phyloP scores from a whole-genome alignment of 2,113 vertebrate genomes.

The Isurus oxyrinchus region DNA sequence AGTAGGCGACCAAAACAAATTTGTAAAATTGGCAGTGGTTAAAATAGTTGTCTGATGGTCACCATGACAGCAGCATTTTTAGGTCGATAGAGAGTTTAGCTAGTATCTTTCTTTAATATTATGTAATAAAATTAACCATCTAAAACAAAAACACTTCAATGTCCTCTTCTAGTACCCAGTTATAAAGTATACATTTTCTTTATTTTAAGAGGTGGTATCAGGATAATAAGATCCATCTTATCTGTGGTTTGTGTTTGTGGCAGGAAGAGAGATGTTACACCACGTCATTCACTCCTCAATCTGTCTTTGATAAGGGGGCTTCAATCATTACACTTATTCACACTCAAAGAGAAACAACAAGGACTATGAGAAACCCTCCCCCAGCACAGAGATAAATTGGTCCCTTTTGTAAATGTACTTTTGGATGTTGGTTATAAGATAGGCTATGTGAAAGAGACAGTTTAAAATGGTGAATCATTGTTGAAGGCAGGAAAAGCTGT shows the following conservation, averaged over 20 bases:
- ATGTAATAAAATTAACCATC: constrained; percentile 40
- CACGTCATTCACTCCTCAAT: constrained; percentile 96
- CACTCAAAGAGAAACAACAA: not conserved
- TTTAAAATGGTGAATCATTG: not conserved
- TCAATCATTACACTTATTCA: constrained; percentile 46
- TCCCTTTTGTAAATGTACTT: not conserved
- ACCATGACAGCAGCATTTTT: constrained; percentile 49
- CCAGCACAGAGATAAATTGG: not conserved
- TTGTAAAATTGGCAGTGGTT: constrained; percentile 47
- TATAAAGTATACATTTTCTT: constrained; percentile 38
- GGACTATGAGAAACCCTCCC: not conserved
- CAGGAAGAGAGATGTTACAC: constrained; percentile 72
- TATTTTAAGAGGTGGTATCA: constrained; percentile 44
- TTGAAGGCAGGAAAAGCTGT: not conserved
- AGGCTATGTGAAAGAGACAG: not conserved
- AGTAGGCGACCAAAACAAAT: constrained; percentile 18
- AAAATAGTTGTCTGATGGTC: constrained; percentile 51
- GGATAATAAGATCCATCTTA: constrained; percentile 86
- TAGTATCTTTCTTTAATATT: constrained; percentile 48
- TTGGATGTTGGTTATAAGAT: not conserved
- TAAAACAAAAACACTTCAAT: constrained; percentile 45
- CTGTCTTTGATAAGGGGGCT: constrained; percentile 87
- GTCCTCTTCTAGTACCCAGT: constrained; percentile 45
- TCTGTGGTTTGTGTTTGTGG: constrained; percentile 75
- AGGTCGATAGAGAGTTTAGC: constrained; percentile 50